These are phyloP conservation scores for Rhyzopertha dominica DNA, from an alignment of 1,140 invertebrate species.

Conservation along the genomic window DNA sequence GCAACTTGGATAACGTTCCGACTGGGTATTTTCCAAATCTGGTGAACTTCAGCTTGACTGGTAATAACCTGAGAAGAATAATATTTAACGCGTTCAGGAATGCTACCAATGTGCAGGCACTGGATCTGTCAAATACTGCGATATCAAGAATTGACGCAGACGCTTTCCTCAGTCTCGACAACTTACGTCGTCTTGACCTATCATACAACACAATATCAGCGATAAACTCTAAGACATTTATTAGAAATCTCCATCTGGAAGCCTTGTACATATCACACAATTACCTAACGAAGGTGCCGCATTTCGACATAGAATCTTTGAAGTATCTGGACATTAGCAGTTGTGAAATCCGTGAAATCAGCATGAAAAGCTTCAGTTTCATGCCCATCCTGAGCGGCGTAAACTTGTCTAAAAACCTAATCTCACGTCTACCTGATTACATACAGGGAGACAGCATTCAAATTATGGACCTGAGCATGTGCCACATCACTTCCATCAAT, in stretches of 20 bases:
- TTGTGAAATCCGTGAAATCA: conserved; percentile 55
- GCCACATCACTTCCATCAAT: conserved; percentile 49
- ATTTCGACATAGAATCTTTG: conserved; percentile 52
- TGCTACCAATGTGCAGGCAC: conserved; percentile 53
- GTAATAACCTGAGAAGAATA: conserved; percentile 55
- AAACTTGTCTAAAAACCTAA: conserved; percentile 55
- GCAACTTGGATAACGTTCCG: conserved; percentile 58
- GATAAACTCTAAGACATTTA: conserved; percentile 51
- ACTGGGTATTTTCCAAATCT: conserved; percentile 57
- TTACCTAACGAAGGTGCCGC: conserved; percentile 55
- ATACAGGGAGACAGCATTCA: conserved; percentile 52
- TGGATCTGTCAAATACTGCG: conserved; percentile 62
- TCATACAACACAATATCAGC: conserved; percentile 60
- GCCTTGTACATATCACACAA: conserved; percentile 60
- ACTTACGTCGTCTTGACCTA: conserved; percentile 56
- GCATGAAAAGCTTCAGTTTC: conserved; percentile 50
- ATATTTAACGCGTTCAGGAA: conserved; percentile 54
- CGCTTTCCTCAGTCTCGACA: conserved; percentile 52
- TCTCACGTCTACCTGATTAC: conserved; percentile 52
- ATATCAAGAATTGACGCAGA: conserved; percentile 51
- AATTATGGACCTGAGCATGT: conserved; percentile 54
- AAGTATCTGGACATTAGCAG: conserved; percentile 53
- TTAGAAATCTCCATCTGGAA: conserved; percentile 51
- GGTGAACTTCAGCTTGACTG: conserved; percentile 51
- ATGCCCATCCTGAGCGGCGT: conserved; percentile 51